Evolutionary conservation across 2,113 vertebrate species (phyloP).

Genomic region (Cairina moschata): DNA sequence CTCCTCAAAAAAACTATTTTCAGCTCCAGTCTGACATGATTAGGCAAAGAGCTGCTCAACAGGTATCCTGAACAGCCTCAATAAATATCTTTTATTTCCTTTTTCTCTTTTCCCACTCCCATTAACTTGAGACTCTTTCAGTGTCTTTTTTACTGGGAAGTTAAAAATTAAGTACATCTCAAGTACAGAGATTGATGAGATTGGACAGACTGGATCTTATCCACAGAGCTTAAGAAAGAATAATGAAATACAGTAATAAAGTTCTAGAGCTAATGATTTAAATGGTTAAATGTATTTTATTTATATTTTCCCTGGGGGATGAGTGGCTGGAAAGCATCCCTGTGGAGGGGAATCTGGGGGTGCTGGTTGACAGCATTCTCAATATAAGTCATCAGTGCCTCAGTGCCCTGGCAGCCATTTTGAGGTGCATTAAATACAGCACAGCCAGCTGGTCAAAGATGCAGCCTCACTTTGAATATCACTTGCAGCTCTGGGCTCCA

Average conservation of each 20-base stretch:
- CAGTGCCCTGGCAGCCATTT: background rate
- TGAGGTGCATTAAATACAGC: background rate
- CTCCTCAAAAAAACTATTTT: background rate
- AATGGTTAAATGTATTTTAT: background rate
- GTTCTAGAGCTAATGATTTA: background rate
- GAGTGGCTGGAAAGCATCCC: background rate
- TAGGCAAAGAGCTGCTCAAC: background rate
- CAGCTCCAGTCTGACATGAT: background rate
- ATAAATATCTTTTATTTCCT: background rate
- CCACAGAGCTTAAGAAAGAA: background rate
- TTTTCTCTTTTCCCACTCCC: background rate
- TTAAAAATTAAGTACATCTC: background rate
- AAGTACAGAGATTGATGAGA: background rate
- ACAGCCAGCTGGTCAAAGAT: background rate
- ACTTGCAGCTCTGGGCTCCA: background rate
- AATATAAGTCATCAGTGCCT: background rate
- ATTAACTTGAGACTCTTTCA: background rate
- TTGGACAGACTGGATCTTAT: background rate
- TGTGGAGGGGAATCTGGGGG: background rate
- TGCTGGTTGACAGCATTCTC: background rate
- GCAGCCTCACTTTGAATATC: background rate
- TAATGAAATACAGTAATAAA: background rate
- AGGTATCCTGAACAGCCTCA: background rate
- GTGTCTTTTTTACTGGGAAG: background rate
- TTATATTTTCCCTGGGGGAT: background rate